Percentiles rank a stretch among this genome's conserved stretches.
phyloP scores from a whole-genome alignment of 1,140 invertebrate species.

The Eubasilissa regina region DNA sequence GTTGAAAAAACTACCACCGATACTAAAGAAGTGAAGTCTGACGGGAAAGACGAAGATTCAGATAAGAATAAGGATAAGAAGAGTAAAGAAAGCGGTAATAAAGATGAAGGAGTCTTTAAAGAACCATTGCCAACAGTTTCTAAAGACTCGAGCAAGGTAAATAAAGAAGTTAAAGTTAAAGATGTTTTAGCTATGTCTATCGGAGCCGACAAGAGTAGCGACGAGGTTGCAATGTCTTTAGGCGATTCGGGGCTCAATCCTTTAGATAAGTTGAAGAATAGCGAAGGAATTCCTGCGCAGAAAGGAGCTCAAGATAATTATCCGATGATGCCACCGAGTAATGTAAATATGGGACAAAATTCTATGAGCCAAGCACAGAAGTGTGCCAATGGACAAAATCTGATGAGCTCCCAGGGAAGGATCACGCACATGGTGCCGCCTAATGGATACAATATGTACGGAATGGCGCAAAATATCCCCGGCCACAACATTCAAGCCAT shows the following conservation, averaged over 20 bases:
- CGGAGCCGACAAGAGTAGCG: constrained; percentile 39
- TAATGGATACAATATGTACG: constrained; percentile 20
- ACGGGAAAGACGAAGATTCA: constrained; percentile 31
- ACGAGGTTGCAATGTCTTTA: constrained; percentile 56
- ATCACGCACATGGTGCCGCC: constrained; percentile 10
- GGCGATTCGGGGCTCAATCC: constrained; percentile 53
- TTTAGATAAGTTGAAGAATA: constrained; percentile 48
- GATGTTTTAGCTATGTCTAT: constrained; percentile 44
- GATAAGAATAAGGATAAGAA: constrained; percentile 19
- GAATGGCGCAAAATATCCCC: neutral
- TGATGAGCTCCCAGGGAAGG: constrained; percentile 37
- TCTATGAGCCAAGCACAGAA: neutral
- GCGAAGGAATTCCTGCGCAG: constrained; percentile 25
- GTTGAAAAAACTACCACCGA: constrained; percentile 1
- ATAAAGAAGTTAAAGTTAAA: constrained; percentile 37
- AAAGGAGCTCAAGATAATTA: constrained; percentile 17
- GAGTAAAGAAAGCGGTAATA: constrained; percentile 19
- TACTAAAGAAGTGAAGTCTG: constrained; percentile 30
- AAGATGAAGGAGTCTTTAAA: constrained; percentile 36
- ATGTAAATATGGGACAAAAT: neutral
- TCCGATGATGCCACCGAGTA: constrained; percentile 22
- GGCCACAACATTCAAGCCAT: constrained; percentile 21
- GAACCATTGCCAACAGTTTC: constrained; percentile 39
- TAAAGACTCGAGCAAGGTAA: constrained; percentile 33
- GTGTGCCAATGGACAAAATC: constrained; percentile 1